A percentile compares a stretch with the other conserved stretches of the same genome.
phyloP scores from a whole-genome alignment of 2,113 vertebrate genomes.

The Melanerpes aurifrons region DNA sequence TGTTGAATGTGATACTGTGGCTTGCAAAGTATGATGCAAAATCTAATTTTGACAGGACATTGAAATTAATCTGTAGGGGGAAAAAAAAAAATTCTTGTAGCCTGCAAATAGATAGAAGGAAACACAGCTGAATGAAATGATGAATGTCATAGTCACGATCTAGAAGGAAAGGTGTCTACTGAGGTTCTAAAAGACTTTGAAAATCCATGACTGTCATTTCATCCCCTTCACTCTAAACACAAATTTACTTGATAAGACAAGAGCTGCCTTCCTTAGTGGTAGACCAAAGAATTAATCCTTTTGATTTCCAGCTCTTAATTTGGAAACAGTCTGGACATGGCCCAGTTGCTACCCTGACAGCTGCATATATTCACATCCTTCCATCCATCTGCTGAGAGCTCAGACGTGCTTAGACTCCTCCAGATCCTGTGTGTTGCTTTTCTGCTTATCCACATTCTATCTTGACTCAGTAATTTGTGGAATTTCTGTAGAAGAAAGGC shows the following conservation, averaged over 20 bases:
- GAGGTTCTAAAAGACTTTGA: background rate
- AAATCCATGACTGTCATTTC: background rate
- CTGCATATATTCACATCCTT: background rate
- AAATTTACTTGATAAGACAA: background rate
- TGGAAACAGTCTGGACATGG: background rate
- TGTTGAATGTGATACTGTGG: background rate
- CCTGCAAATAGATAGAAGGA: background rate
- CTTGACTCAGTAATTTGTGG: background rate
- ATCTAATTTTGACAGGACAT: background rate
- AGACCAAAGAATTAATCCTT: background rate
- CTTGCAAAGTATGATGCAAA: background rate
- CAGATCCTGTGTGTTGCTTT: background rate
- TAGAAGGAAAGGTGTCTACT: background rate
- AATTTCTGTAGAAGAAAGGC: background rate
- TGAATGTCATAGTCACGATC: background rate
- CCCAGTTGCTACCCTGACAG: background rate
- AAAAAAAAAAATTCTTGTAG: background rate
- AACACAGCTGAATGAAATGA: background rate
- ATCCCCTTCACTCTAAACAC: background rate
- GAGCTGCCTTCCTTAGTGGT: background rate
- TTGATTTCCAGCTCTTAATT: background rate
- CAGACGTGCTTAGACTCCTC: background rate
- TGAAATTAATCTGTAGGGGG: background rate
- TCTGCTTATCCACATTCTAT: background rate
- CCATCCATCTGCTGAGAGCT: background rate